These are phyloP conservation scores for Sinosuthora webbiana DNA, from an alignment of 2,113 vertebrate species.

Conservation along the genomic window DNA sequence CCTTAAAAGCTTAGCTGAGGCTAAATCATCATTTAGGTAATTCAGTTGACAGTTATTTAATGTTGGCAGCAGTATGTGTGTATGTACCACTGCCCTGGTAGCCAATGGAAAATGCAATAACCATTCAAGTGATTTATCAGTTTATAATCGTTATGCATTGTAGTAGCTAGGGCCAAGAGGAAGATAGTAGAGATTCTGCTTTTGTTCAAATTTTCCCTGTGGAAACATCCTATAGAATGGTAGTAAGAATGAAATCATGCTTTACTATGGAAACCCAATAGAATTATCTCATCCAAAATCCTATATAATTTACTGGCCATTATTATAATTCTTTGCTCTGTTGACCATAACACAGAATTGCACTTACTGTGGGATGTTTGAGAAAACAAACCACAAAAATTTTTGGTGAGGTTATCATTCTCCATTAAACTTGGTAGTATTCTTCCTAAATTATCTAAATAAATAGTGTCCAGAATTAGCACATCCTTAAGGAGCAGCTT, in stretches of 20 bases:
- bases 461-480: not conserved
- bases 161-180: constrained; percentile 19
- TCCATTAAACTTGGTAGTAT: not conserved
- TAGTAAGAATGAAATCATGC: constrained; percentile 11
- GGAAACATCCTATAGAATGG: not conserved
- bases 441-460: not conserved
- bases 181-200: constrained; percentile 43
- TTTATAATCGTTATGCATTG: constrained; percentile 25
- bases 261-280: not conserved
- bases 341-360: not conserved
- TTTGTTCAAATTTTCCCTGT: constrained; percentile 35
- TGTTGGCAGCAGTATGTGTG: constrained; percentile 21
- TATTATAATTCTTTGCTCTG: not conserved
- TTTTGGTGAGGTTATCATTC: not conserved
- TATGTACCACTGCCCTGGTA: constrained; percentile 35
- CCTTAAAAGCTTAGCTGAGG: constrained; percentile 27
- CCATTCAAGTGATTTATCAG: constrained; percentile 53
- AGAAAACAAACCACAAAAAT: not conserved
- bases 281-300: constrained; percentile 2
- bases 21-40: constrained; percentile 44
- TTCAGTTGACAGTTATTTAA: constrained; percentile 46
- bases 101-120: constrained; percentile 55
- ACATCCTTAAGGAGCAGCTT: not conserved
- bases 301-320: constrained; percentile 19
- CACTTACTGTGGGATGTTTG: not conserved